Evolutionary conservation across 2,888 invertebrate genomes (phyloP).

Genomic region (Pecten maximus): DNA sequence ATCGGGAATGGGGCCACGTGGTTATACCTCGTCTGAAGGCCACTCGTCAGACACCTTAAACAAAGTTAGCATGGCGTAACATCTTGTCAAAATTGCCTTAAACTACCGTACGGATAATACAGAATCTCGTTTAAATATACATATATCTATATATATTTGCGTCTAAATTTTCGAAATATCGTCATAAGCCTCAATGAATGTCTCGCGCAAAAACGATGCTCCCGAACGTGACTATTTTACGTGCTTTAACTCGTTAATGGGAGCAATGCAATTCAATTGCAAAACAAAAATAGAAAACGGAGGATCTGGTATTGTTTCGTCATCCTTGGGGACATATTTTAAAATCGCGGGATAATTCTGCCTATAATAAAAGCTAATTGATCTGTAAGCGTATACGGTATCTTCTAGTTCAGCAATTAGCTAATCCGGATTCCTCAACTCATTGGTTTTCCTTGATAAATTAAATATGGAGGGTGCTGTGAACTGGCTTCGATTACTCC

Average conservation of each 20-base stretch:
- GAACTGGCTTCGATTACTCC: background rate
- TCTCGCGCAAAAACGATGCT: background rate
- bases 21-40: background rate
- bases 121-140: background rate
- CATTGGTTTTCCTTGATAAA: background rate
- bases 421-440: background rate
- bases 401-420: background rate
- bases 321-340: background rate
- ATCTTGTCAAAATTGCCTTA: background rate
- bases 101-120: background rate
- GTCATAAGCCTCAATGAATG: no score
- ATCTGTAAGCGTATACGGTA: background rate
- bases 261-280: background rate
- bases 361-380: constrained; percentile 13
- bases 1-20: background rate
- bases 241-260: background rate
- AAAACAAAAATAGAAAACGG: background rate
- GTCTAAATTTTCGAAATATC: background rate
- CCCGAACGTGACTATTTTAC: background rate
- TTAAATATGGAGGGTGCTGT: background rate
- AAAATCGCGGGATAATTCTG: background rate
- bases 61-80: background rate
- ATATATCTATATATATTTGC: background rate
- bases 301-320: background rate
- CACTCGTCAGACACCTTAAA: background rate